Base-by-base conservation (phyloP, 1,140 invertebrate species). In the Saxidomus purpurata region DNA sequence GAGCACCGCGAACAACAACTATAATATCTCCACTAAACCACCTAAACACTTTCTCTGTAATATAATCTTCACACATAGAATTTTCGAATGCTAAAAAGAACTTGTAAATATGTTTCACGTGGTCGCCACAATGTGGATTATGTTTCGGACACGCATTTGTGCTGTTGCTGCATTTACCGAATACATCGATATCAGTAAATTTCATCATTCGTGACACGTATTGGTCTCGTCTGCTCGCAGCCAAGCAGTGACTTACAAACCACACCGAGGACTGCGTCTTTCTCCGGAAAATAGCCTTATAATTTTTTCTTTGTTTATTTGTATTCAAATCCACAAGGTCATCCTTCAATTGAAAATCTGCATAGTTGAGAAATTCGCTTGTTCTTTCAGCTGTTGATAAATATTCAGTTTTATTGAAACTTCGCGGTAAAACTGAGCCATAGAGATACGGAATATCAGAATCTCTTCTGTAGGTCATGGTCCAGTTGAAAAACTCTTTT, bases 21-120 rank as follows among this genome's bases (percentile, higher is more conserved):
- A 87, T 63, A 25, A 77, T 76, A 61, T 76, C 52, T 34, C 38
- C n/a, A 31, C 19, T 61, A 17, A 76, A 61, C 36, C 34, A 40
- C 1, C 55, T n/a, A 94, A 98, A 99, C 95, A 99, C 98, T 95
- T 99, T 99, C 94, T 99, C 98, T 0, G 98, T 99, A 67, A 99
- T 98, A 95, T 99, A 99, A 95, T 99, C 98, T 74, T 97, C 97
- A 95, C 99, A 99, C 93, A 99, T 99, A 0, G 98, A 99, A 96
- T 99, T 99, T 96, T 96, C 96, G 86, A 96, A 96, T n/a, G 96
- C 76, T 2, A 96, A 77, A 77, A 96, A 96, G 77, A 92, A 92
- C 52, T 92, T 92, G 81, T 92, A 92, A 11, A 74, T 34, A 2
- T 80, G 36, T 22, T 49, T 19, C 1, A 84, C 43, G 38, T 55